Base-by-base conservation (phyloP, 2,888 invertebrate species). In the Meloe dianella region DNA sequence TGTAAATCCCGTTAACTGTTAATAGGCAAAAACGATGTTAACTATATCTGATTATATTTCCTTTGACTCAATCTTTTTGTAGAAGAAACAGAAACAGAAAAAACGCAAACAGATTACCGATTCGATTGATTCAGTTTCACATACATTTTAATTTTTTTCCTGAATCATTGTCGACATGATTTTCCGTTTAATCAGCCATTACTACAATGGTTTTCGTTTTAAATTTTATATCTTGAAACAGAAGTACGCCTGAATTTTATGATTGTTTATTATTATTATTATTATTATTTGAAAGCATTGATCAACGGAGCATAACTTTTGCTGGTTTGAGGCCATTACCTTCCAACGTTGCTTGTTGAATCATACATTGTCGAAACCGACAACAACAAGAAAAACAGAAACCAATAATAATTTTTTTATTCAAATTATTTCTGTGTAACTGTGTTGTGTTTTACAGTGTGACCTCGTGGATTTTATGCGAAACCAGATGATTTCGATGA, bases 1-100 rank as follows among this genome's bases (percentile, higher is more conserved):
- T 64, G 61, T 56, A 67, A 64, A 67, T 67, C 64, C 67, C 67
- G 67, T 66, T 66, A 66, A 63, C 60, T 20, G 30, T 58, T 59
- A 64, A 64, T 67, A 58, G 64, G 59, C 67, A 64, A 64, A 64
- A 61, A 61, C 20, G n/a, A n/a, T n/a, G n/a, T n/a, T n/a, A n/a
- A n/a, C n/a, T 27, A 30, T 9, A 32, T 9, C 32, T 32, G n/a
- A 10, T 10, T 9, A 32, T 32, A 32, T 41, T 41, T 41, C 17
- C 41, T 17, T 41, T 41, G 41, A 41, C n/a, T 17, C 35, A 35
- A 35, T 35, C 14, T 35, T 35, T 35, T 4, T 27, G 2, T 32
- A 10, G n/a, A n/a, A n/a, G n/a, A n/a, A n/a, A n/a, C n/a, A n/a
- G n/a, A n/a, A n/a, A n/a, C n/a, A 32, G 32, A 7, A 32, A 32